Evolutionary conservation across 2,888 invertebrate genomes (phyloP), one percentile per base, ranked within the genome.

Genomic region (Andrena bucephala): DNA sequence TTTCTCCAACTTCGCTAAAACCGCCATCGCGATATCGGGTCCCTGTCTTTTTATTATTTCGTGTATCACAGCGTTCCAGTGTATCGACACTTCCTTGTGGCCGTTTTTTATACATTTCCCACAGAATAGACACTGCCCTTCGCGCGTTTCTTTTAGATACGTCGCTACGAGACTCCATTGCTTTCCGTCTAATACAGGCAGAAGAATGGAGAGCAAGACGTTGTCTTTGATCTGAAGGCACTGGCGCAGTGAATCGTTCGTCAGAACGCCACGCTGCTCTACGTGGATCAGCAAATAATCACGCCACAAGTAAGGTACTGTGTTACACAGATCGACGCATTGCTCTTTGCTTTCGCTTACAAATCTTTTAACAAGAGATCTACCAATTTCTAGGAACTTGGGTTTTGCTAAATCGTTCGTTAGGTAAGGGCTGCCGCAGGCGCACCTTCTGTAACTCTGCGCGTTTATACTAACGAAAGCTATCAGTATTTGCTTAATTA

Each of bases 291-390:
- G 94, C 29, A 96, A 92, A 85, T 95, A 95, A 85, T 95, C 95
- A 73, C 95, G 94, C 96, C 96, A 96, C 90, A 96, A 94, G 87
- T 95, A 96, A 63, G 96, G 96, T 94, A 96, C 95, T 86, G 94
- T 93, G 87, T 95, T 95, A 84, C 96, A 96, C 57, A 96, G 94
- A 85, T 94, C 94, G 54, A 95, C 94, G 84, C 95, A 95, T 62
- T 94, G 94, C 2, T 94, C 92, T 75, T 94, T 93, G 78, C 94
- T 93, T 81, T 91, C 93, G 5, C 94, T 93, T 93, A 94, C 94
- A 85, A 95, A 95, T 77, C 93, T 94, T 78, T 95, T 95, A 62
- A 96, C 94, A 84, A 96, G 94, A 85, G 94, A 93, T 87, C 95
- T 95, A 52, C 96, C 96, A 60, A 96, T 90, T 50, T 95, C 94